Evolutionary conservation across 2,797 vertebrate species (phyloP).

Genomic region (Nannoperca obscura): DNA sequence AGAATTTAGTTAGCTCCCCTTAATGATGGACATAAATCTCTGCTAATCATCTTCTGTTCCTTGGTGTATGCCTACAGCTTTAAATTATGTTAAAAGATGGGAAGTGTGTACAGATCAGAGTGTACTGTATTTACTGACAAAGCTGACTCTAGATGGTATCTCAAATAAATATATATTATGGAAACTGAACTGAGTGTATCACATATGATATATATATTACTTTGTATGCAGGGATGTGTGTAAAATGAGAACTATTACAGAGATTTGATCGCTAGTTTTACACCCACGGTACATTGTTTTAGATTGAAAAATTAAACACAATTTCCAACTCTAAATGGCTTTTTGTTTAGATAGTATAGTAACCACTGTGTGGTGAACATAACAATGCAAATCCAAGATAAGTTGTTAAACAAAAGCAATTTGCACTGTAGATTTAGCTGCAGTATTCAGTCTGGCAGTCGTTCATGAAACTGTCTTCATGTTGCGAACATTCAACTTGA

Average conservation of each 20-base stretch:
- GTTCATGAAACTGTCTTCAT: constrained; percentile 42
- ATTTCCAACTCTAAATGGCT: background rate
- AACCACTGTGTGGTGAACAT: background rate
- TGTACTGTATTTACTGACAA: constrained; percentile 1
- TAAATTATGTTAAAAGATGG: no score
- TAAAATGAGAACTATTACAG: background rate
- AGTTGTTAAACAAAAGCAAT: constrained; percentile 24
- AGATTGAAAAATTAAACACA: constrained; percentile 4
- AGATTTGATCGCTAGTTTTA: constrained; percentile 1
- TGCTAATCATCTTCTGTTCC: constrained; percentile 29
- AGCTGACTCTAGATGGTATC: background rate
- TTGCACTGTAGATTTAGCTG: constrained; percentile 21
- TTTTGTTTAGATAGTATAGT: constrained; percentile 20
- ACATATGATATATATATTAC: constrained; percentile 4
- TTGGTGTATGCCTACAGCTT: constrained; percentile 8
- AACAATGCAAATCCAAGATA: constrained; percentile 9
- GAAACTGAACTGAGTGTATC: background rate
- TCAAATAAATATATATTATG: constrained; percentile 3
- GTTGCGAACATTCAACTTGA: constrained; percentile 32
- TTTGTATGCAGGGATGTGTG: background rate
- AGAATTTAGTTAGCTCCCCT: constrained; percentile 21
- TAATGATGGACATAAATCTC: constrained; percentile 38
- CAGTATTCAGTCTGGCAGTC: constrained; percentile 31
- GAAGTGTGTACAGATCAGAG: background rate
- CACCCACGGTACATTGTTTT: background rate